phyloP scores from a whole-genome alignment of 53 echinoderm and acorn worm genomes.

The Paracentrotus lividus region DNA sequence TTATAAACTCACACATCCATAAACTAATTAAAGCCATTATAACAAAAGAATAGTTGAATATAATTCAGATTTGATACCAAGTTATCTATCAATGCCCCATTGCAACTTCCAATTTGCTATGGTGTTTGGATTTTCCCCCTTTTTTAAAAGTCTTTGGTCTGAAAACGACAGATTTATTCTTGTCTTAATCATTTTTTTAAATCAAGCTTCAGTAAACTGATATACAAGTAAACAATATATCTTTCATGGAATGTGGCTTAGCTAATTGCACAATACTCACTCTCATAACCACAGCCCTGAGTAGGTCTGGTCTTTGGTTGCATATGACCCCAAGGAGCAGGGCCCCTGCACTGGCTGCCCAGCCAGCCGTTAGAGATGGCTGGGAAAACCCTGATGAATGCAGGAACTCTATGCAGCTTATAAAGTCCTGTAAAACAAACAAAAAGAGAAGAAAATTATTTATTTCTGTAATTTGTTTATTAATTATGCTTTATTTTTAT shows the following conservation, averaged over 20 bases:
- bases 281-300: conserved; percentile 76
- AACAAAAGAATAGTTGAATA: background rate
- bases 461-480: too few species aligned
- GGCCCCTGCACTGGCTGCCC: conserved; percentile 82
- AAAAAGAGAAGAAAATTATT: background rate
- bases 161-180: too few species aligned
- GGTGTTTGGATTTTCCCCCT: too few species aligned
- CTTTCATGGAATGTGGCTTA: background rate
- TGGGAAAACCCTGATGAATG: conserved; percentile 73
- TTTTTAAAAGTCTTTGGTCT: too few species aligned
- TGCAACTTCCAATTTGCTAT: too few species aligned
- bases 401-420: conserved; percentile 73
- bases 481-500: too few species aligned
- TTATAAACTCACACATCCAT: background rate
- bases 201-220: too few species aligned
- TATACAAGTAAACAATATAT: background rate
- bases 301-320: conserved; percentile 77
- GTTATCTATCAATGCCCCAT: too few species aligned
- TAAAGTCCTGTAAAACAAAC: conserved; percentile 74
- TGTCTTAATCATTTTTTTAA: too few species aligned
- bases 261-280: background rate
- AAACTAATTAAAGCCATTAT: background rate
- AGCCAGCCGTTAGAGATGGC: conserved; percentile 75
- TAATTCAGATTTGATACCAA: too few species aligned
- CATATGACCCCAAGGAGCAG: conserved; percentile 75